These are phyloP conservation scores for Drosophila monieri DNA, from an alignment of 2,888 invertebrate species.

Conservation along the genomic window DNA sequence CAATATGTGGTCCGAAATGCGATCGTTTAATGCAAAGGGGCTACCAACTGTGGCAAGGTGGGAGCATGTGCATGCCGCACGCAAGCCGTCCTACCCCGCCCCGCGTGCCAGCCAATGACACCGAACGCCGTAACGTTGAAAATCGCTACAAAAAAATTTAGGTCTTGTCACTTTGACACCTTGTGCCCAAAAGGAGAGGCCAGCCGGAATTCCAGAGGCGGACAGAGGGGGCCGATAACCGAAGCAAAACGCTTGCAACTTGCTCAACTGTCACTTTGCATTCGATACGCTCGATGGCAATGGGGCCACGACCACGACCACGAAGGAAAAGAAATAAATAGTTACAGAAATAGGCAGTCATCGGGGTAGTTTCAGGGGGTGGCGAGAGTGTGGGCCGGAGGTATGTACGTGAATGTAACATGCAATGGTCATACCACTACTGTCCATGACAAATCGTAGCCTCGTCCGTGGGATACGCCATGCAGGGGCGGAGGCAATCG, in stretches of 20 bases:
- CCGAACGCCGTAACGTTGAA: constrained; percentile 60
- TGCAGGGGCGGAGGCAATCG: neutral
- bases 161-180: constrained; percentile 73
- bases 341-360: neutral
- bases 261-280: constrained; percentile 39
- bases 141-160: constrained; percentile 71
- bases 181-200: constrained; percentile 37
- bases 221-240: constrained; percentile 9
- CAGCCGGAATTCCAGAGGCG: neutral
- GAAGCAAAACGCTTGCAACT: constrained; percentile 39
- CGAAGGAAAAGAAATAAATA: neutral
- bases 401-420: neutral
- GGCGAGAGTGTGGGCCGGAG: neutral
- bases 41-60: constrained; percentile 14
- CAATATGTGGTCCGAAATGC: constrained; percentile 68
- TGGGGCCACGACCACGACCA: constrained; percentile 2
- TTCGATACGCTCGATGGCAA: constrained; percentile 29
- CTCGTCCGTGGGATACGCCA: neutral
- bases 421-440: constrained; percentile 25
- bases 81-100: constrained; percentile 27
- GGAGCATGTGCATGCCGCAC: constrained; percentile 55
- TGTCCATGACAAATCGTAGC: constrained; percentile 2
- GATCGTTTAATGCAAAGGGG: constrained; percentile 32
- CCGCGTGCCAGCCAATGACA: constrained; percentile 52
- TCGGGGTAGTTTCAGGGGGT: neutral